Percentiles rank a stretch among this genome's conserved stretches.
Conservation (phyloP, 2,113 vertebrate genomes). For the Pristiophorus japonicus region DNA sequence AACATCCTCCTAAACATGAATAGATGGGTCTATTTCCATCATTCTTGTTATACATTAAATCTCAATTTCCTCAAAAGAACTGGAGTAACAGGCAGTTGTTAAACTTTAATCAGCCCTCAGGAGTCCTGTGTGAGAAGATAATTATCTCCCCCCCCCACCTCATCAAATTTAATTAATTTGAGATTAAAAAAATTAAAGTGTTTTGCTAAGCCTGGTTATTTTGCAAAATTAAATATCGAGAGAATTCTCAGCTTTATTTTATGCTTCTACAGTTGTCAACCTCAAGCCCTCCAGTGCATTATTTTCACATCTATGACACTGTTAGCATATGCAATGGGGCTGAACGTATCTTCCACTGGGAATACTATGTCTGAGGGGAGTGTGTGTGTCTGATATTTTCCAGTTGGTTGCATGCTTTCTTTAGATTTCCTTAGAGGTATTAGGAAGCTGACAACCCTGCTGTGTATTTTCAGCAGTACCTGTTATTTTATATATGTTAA, state of each 20-base stretch:
- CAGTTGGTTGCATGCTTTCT: background rate
- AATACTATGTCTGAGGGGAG: background rate
- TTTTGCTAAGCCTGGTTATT: background rate
- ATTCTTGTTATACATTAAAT: background rate
- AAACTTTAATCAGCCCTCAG: background rate
- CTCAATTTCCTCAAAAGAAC: background rate
- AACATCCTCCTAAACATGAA: background rate
- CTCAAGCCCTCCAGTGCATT: background rate
- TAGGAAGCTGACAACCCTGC: background rate
- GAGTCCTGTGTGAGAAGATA: background rate
- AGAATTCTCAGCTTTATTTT: background rate
- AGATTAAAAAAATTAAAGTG: background rate
- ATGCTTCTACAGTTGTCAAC: background rate
- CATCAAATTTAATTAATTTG: background rate
- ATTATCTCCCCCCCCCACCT: background rate
- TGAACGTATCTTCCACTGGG: background rate
- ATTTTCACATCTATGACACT: background rate
- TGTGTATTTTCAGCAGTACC: background rate
- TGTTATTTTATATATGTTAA: background rate
- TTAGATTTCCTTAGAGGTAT: background rate
- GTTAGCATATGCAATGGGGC: background rate
- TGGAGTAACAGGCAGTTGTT: background rate
- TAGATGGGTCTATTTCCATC: background rate
- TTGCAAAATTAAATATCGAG: background rate
- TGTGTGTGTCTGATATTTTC: background rate